A percentile compares a stretch with the other conserved stretches of the same genome.
These are phyloP conservation scores for Deroplatys truncata DNA, from an alignment of 2,888 invertebrate species.

Conservation along the genomic window DNA sequence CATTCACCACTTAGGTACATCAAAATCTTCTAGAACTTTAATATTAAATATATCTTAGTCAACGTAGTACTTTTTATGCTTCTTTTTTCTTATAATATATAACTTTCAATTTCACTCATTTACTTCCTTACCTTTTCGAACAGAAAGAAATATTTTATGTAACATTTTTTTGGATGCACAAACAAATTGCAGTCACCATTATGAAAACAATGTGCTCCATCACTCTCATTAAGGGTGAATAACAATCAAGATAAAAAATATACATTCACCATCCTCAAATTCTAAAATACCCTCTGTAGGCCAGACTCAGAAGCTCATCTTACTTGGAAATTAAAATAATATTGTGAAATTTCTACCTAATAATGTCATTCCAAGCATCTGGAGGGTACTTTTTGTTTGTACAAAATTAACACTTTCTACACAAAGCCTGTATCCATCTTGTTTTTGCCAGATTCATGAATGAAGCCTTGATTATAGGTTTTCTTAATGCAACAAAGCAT, in stretches of 20 bases:
- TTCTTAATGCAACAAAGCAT: too few species aligned
- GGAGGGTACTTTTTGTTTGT: not conserved
- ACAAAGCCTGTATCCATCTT: not conserved
- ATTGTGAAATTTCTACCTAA: not conserved
- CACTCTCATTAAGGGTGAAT: not conserved
- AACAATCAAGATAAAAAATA: not conserved
- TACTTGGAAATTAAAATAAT: too few species aligned
- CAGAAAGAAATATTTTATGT: not conserved
- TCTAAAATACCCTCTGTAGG: not conserved
- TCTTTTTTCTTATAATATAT: not conserved
- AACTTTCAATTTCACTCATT: not conserved
- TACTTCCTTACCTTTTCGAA: not conserved
- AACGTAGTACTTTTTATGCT: not conserved
- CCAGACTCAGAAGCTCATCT: not conserved
- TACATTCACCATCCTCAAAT: not conserved
- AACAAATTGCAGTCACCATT: not conserved
- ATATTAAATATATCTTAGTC: not conserved
- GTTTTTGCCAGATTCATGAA: too few species aligned
- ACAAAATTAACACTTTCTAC: not conserved
- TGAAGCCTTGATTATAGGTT: too few species aligned
- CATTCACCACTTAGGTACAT: constrained; percentile 10
- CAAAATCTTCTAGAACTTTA: not conserved
- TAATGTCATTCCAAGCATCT: not conserved
- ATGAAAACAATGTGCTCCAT: not conserved
- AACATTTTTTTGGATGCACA: not conserved